phyloP scores from a whole-genome alignment of 2,113 vertebrate species.

The Sus scrofa region DNA sequence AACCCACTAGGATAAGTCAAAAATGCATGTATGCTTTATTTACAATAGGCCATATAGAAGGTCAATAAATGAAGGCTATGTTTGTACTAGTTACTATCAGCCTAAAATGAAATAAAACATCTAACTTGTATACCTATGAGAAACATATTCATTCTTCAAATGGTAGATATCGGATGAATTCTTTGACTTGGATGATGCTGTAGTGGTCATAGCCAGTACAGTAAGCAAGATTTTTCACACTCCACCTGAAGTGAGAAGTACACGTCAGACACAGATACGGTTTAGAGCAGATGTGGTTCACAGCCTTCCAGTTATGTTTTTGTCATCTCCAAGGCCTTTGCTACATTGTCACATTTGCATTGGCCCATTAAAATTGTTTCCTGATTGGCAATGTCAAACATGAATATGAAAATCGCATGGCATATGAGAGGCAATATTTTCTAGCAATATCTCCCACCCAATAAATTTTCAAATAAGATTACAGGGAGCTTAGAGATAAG shows the following conservation, averaged over 20 bases:
- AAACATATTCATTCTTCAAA: neutral
- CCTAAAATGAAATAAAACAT: neutral
- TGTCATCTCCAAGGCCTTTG: slow-evolving; percentile 11
- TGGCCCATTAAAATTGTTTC: neutral
- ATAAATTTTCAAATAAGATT: slow-evolving; percentile 39
- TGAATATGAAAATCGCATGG: neutral
- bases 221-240: neutral
- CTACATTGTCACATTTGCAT: neutral
- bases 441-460: slow-evolving; percentile 14
- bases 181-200: neutral
- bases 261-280: neutral
- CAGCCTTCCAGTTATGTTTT: neutral
- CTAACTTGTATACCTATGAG: neutral
- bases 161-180: neutral
- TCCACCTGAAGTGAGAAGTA: neutral
- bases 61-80: neutral
- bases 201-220: neutral
- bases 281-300: neutral
- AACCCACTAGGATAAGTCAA: neutral
- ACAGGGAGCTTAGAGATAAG: neutral
- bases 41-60: neutral
- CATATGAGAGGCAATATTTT: slow-evolving; percentile 49
- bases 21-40: neutral
- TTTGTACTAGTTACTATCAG: neutral
- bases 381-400: slow-evolving; percentile 44